Percentiles rank a stretch among this genome's conserved stretches.
Evolutionary conservation across 2,888 invertebrate genomes (phyloP).

Genomic region (Maniola hyperantus): DNA sequence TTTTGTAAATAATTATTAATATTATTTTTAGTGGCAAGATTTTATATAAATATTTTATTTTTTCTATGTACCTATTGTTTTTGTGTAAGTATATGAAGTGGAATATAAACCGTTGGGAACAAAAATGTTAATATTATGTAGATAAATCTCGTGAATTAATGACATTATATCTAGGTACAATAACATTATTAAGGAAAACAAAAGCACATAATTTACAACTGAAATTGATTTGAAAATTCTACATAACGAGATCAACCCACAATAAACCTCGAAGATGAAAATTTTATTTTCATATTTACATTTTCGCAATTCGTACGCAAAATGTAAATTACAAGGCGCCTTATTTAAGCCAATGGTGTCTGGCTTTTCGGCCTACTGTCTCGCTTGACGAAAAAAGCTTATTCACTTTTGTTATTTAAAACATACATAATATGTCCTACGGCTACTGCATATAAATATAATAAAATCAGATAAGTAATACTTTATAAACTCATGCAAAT

Average conservation of each 20-base stretch:
- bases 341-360: constrained; percentile 12
- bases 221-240: constrained; percentile 2
- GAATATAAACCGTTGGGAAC: too few relatives aligned
- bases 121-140: too few relatives aligned
- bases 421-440: background rate
- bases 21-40: too few relatives aligned
- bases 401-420: constrained; percentile 5
- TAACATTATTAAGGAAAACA: background rate
- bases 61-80: too few relatives aligned
- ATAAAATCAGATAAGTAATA: background rate
- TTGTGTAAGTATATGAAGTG: too few relatives aligned
- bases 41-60: too few relatives aligned
- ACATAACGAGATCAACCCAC: constrained; percentile 11
- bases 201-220: background rate
- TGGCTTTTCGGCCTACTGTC: constrained; percentile 7
- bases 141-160: too few relatives aligned
- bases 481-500: too few relatives aligned
- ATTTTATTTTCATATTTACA: constrained; percentile 12
- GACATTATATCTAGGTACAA: too few relatives aligned
- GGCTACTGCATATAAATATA: background rate
- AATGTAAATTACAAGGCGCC: constrained; percentile 16
- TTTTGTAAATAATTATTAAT: too few relatives aligned
- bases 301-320: constrained; percentile 10
- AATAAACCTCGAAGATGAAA: constrained; percentile 13
- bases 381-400: constrained; percentile 4